These are phyloP conservation scores for Emmelina monodactyla DNA, from an alignment of 2,888 invertebrate species.

Conservation along the genomic window DNA sequence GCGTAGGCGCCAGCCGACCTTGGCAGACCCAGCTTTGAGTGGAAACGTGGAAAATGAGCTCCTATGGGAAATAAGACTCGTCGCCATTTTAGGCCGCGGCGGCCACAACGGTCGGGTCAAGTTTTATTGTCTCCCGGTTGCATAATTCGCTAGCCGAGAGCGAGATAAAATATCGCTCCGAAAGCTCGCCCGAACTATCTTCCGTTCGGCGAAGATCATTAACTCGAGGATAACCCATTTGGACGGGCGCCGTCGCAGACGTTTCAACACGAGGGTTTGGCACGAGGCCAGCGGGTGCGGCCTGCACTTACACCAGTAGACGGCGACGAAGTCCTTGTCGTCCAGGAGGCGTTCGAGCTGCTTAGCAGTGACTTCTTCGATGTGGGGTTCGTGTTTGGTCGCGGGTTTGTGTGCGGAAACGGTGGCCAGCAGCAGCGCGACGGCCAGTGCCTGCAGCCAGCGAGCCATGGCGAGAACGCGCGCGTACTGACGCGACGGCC, in stretches of 20 bases:
- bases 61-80: too few species aligned
- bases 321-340: slow-evolving; percentile 93
- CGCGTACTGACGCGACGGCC: slow-evolving; percentile 50
- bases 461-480: slow-evolving; percentile 63
- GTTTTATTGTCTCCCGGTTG: slow-evolving; percentile 63
- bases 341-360: slow-evolving; percentile 88
- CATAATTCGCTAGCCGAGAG: slow-evolving; percentile 39
- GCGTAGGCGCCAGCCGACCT: slow-evolving; percentile 62
- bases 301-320: slow-evolving; percentile 92
- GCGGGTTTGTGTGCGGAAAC: slow-evolving; percentile 53
- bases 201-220: slow-evolving; percentile 45
- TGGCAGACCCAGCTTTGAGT: slow-evolving; percentile 40
- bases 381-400: slow-evolving; percentile 73
- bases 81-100: slow-evolving; percentile 62
- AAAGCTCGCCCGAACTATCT: slow-evolving; percentile 22
- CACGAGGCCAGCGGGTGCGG: neutral
- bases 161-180: slow-evolving; percentile 42
- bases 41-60: slow-evolving; percentile 53
- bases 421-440: slow-evolving; percentile 62
- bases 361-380: slow-evolving; percentile 93
- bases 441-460: slow-evolving; percentile 57
- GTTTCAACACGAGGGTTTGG: slow-evolving; percentile 37
- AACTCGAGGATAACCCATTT: slow-evolving; percentile 54
- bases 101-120: slow-evolving; percentile 50
- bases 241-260: slow-evolving; percentile 46